These are phyloP conservation scores for Arion vulgaris DNA, from an alignment of 1,140 invertebrate genomes.

Conservation along the genomic window DNA sequence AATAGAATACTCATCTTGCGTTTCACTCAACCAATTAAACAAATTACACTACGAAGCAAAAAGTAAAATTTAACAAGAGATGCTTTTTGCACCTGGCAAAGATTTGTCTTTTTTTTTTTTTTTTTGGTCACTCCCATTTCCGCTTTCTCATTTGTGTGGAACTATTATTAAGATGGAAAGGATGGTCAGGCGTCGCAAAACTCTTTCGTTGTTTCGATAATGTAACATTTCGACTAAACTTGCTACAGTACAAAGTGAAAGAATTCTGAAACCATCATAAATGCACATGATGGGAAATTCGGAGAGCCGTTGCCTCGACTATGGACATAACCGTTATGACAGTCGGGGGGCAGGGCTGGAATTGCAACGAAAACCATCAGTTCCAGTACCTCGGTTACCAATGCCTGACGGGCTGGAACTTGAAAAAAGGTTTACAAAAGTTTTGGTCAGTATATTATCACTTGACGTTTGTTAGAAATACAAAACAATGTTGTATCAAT, in stretches of 20 bases:
- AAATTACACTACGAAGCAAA: too few relatives aligned
- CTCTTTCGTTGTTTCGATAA: conserved; percentile 43
- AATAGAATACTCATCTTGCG: too few relatives aligned
- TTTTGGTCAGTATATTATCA: conserved; percentile 84
- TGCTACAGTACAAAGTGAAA: not conserved
- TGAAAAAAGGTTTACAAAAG: conserved; percentile 93
- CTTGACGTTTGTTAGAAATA: too few relatives aligned
- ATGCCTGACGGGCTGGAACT: conserved; percentile 91
- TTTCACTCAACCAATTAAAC: too few relatives aligned
- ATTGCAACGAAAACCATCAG: conserved; percentile 59
- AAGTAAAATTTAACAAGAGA: not conserved
- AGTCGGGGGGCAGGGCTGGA: conserved; percentile 53
- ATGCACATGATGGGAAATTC: conserved; percentile 62
- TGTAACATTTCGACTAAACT: conserved; percentile 18
- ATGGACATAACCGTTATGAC: conserved; percentile 42
- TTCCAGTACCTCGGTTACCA: conserved; percentile 74
- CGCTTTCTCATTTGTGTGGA: conserved; percentile 37
- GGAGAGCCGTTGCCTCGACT: conserved; percentile 56
- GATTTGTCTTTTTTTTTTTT: too few relatives aligned
- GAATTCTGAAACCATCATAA: conserved; percentile 34
- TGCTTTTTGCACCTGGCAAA: not conserved
- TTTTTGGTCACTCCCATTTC: conserved; percentile 43
- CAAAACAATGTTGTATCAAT: too few relatives aligned
- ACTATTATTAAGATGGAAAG: conserved; percentile 31
- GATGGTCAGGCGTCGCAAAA: conserved; percentile 42